Conservation (phyloP, 2,797 vertebrate species). For the Microhierax caerulescens region DNA sequence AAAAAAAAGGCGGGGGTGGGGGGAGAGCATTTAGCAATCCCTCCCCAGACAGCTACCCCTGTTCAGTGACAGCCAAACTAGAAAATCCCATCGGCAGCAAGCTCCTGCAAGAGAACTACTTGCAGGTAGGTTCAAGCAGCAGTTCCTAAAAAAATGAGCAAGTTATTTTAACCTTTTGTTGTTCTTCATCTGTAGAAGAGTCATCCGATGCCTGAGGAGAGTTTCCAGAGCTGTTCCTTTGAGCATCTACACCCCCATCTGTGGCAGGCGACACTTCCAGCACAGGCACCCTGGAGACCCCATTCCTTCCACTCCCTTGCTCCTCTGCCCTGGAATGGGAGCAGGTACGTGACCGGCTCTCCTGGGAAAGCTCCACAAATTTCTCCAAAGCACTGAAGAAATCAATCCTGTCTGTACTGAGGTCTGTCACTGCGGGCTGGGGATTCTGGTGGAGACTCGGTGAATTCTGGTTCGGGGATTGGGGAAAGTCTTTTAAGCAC, state of each 20-base stretch:
- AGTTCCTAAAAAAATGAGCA: neutral
- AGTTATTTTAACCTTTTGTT: conserved; percentile 75
- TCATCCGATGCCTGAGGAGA: conserved; percentile 75
- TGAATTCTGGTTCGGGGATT: conserved; percentile 74
- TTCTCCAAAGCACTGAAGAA: conserved; percentile 94
- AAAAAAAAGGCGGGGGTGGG: too few relatives aligned
- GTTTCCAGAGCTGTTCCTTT: conserved; percentile 68
- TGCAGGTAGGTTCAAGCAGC: accelerated
- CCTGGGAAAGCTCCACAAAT: conserved; percentile 89
- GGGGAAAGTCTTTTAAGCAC: conserved; percentile 71
- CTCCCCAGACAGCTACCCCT: neutral
- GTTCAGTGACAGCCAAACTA: neutral
- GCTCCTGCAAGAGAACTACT: neutral
- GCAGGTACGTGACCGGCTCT: conserved; percentile 71
- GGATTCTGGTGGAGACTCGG: conserved; percentile 53
- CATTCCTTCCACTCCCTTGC: conserved; percentile 66
- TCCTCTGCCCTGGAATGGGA: conserved; percentile 80
- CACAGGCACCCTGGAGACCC: conserved; percentile 59
- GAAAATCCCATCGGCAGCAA: neutral
- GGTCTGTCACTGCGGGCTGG: conserved; percentile 72
- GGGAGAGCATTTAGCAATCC: neutral
- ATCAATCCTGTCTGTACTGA: conserved; percentile 89
- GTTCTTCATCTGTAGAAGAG: conserved; percentile 80
- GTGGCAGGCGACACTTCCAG: conserved; percentile 59
- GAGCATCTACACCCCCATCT: conserved; percentile 64